Conservation (phyloP, 2,888 invertebrate species). For the Leucophenga montana region DNA sequence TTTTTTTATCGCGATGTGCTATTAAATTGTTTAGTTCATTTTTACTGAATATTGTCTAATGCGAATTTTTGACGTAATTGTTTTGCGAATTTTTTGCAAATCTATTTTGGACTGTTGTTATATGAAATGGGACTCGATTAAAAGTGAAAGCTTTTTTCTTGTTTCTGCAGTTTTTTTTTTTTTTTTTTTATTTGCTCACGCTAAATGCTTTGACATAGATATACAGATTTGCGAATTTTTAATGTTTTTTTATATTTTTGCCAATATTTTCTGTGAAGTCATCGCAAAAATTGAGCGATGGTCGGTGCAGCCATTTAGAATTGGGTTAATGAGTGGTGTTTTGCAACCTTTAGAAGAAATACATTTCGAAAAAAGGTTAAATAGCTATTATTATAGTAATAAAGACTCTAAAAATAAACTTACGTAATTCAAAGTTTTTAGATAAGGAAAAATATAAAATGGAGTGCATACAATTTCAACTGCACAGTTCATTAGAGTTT, state of each 20-base stretch:
- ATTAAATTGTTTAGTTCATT: neutral
- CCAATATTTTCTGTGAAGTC: neutral
- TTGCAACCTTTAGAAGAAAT: too few species aligned
- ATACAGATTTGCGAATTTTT: conserved; percentile 18
- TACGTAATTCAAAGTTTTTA: neutral
- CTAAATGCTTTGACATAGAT: conserved; percentile 41
- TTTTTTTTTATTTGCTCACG: conserved; percentile 37
- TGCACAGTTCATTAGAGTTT: too few species aligned
- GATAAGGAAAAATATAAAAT: neutral
- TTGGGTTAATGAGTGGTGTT: too few species aligned
- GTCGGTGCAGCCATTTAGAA: neutral
- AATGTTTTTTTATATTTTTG: neutral
- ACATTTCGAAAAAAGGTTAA: too few species aligned
- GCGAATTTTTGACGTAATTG: too few species aligned
- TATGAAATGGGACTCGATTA: neutral
- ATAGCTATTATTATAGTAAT: too few species aligned
- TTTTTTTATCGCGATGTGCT: neutral
- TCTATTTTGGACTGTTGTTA: conserved; percentile 6
- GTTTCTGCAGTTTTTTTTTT: conserved; percentile 31
- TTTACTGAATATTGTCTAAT: conserved; percentile 1
- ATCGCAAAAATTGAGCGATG: neutral
- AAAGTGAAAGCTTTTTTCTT: too few species aligned
- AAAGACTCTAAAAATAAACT: too few species aligned
- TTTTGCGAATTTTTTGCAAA: conserved; percentile 46
- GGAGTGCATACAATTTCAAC: too few species aligned